Evolutionary conservation across 2,797 vertebrate species (phyloP), one percentile per base, ranked within the genome.

Genomic region (Leptatherina wallacei): DNA sequence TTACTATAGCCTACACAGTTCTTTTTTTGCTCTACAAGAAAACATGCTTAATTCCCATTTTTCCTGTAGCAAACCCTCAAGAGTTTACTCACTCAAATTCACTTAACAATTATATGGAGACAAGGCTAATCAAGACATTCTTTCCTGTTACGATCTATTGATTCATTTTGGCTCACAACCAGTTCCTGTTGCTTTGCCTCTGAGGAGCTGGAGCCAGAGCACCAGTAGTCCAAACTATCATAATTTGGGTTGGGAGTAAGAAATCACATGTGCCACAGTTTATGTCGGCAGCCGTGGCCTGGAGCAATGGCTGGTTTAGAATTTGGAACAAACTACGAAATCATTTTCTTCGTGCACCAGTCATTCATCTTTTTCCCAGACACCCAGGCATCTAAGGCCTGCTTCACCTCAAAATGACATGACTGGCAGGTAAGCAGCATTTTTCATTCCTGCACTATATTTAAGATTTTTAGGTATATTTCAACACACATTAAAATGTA

Each of bases 211-310:
- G 69, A 84, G 72, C 89, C 89, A 86, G 89, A 90, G 63, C 85
- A 77, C 80, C 82, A 88, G 89, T 87, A 85, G 87, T 90, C 88
- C 86, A 86, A 88, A 91, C 87, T 65, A 84, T 91, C 87, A 89
- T 91, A 87, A 92, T 89, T 88, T 89, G 85, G 14, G 44, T 62
- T 72, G 70, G 74, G 78, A 87, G 82, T 85, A 90, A 92, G 80
- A 91, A 92, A 94, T 91, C 88, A 89, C 93, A 93, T 80, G 81
- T 92, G 92, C 89, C 92, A 93, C 89, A 91, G 90, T 92, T 93
- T 91, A 92, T 86, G 85, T 87, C 82, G 77, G 71, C 86, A 82
- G 85, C 35, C 18, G 49, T 93, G 76, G 91, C 92, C 90, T 78
- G 75, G 71, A 90, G 92, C 80, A 65, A 82, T 29, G 81, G 61